Conservation (phyloP, 2,888 invertebrate species). For the Campoplex capitator region DNA sequence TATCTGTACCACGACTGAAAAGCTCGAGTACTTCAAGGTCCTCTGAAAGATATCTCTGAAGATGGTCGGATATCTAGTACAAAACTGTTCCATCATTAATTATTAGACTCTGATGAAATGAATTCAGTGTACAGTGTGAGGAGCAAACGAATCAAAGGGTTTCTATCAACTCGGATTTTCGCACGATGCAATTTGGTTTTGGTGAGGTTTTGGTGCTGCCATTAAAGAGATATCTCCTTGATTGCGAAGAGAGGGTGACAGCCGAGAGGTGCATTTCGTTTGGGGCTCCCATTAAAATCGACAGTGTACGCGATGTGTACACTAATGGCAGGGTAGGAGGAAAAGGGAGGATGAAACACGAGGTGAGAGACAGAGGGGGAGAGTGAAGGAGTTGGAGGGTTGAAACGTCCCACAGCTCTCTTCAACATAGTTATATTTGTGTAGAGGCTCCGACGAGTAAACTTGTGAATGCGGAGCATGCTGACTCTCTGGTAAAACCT, state of each 20-base stretch:
- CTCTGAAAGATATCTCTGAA: background rate
- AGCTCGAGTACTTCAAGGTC: background rate
- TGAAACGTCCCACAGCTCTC: slow-evolving; percentile 20
- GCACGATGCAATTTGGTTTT: slow-evolving; percentile 8
- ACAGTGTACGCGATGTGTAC: slow-evolving; percentile 51
- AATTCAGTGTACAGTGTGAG: background rate
- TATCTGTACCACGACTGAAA: background rate
- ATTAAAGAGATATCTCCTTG: slow-evolving; percentile 52
- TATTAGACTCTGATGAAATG: background rate
- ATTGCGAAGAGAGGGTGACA: slow-evolving; percentile 40
- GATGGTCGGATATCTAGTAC: background rate
- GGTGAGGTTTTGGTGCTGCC: slow-evolving; percentile 28
- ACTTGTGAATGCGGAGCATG: slow-evolving; percentile 50
- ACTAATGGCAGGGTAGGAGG: slow-evolving; percentile 39
- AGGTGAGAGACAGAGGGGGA: slow-evolving; percentile 32
- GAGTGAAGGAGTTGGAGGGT: slow-evolving; percentile 19
- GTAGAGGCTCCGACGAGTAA: slow-evolving; percentile 28
- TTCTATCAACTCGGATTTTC: background rate
- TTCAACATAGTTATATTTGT: slow-evolving; percentile 20
- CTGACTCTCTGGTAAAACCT: slow-evolving; percentile 55
- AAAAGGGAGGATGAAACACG: slow-evolving; percentile 7
- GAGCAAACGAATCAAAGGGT: background rate
- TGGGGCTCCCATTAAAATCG: slow-evolving; percentile 57
- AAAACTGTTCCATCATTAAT: background rate
- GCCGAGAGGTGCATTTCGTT: slow-evolving; percentile 46